Base-by-base conservation (phyloP, 92 coral and sea anemone genomes). In the Zoanthus gigantus region DNA sequence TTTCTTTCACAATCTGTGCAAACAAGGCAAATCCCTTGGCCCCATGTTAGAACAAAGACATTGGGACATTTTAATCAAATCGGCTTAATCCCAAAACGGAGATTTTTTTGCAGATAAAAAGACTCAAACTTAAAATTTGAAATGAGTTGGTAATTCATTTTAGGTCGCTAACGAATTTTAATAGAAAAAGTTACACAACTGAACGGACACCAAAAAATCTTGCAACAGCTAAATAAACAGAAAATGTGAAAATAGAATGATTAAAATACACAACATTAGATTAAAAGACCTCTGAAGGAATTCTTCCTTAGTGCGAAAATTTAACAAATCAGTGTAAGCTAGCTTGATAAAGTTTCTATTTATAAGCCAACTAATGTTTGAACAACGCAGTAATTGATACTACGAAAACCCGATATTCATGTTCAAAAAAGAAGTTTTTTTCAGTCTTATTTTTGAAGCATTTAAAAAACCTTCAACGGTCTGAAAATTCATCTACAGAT, bases 171-270 rank as follows among this genome's bases (percentile, higher is more conserved):
- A 53, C 65, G 65, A 16, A 58, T 13, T 16, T 58, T 14, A 0
- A 58, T 58, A 15, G 65, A 58, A 58, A 18, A 9, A 18, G 18
- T 60, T 15, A 48, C 6, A 34, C 15, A 60, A 63, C 84, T n/a
- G n/a, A 60, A 15, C 61, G 29, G 42, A 7, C 2, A 11, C 9
- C 72, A 30, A 79, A 79, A 46, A 32, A 74, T 66, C 63, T 7
- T 44, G 66, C 46, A 79, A 81, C 7, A 48, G 18, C 0, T 7
- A 63, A 81, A 81, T 71, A 81, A 81, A 81, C 18, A 46, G 58
- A 44, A 60, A 72, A 72, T 37, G 74, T 29, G 74, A 79, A 47
- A 9, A 67, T 50, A 6, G 12, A 28, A 13, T 42, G 14, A 65
- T 29, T 44, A 18, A 10, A 2, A 9, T 10, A 13, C 16, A 16